Evolutionary conservation across 2,888 invertebrate genomes (phyloP).

Genomic region (Phaonia tiefii): DNA sequence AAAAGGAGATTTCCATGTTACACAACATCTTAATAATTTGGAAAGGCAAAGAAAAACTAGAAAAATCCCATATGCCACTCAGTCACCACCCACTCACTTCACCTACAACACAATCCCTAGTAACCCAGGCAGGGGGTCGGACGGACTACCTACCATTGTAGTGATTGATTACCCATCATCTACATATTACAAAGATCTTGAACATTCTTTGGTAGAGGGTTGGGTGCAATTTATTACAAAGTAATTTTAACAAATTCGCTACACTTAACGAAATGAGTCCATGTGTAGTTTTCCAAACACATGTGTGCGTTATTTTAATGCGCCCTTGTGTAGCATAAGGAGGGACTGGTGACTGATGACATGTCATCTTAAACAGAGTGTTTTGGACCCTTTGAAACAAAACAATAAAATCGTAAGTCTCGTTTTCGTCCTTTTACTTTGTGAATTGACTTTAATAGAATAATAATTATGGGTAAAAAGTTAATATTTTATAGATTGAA

Average conservation of each 20-base stretch:
- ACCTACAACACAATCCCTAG: background rate
- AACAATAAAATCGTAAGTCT: constrained; percentile 26
- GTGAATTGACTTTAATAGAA: background rate
- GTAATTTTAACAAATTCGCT: constrained; percentile 56
- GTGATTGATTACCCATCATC: constrained; percentile 58
- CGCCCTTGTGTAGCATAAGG: no score
- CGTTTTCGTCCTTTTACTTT: background rate
- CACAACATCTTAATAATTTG: constrained; percentile 11
- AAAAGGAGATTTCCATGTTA: constrained; percentile 3
- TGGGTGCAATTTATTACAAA: constrained; percentile 52
- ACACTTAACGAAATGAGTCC: constrained; percentile 53
- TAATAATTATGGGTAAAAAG: no score
- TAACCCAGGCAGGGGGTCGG: background rate
- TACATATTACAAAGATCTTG: no score
- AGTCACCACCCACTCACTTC: background rate
- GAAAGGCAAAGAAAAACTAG: background rate
- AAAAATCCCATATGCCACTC: no score
- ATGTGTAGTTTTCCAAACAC: background rate
- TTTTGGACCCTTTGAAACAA: background rate
- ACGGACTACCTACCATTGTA: constrained; percentile 13
- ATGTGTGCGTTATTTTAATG: background rate
- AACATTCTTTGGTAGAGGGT: constrained; percentile 20
- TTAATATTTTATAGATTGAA: no score
- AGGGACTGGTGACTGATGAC: constrained; percentile 25
- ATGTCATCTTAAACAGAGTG: constrained; percentile 15